Base-by-base conservation (phyloP, 2,797 vertebrate species). In the Anabacerthia variegaticeps region DNA sequence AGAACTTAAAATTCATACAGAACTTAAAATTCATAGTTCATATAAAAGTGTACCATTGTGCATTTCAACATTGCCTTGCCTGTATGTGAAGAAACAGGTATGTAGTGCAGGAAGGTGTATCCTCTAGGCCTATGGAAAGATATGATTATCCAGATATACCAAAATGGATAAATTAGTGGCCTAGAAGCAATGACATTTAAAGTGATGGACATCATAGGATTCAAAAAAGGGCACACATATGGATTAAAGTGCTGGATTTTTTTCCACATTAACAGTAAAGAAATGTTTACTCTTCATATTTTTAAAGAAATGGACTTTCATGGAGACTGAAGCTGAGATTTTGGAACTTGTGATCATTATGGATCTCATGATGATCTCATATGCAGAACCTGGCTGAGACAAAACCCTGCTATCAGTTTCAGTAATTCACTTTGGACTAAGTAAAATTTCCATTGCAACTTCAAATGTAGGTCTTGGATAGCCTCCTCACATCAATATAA, bases 21-120 rank as follows among this genome's bases (percentile, higher is more conserved):
- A 93, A 92, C 46, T 72, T 65, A 94, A 97, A 86, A 92, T 41
- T 43, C 36, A 82, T 4, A 3, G 92, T 94, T 94, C 32, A 14
- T 67, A 23, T 41, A 54, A 54, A 69, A 61, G 16, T 66, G 4
- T 86, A 28, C 12, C 46, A 74, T 58, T 85, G 56, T 78, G 20
- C 27, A 84, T 55, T 95, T 96, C 77, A 94, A 59, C 22, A 55
- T 32, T 68, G 28, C 59, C 68, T 77, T 89, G 32, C 43, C 46
- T 91, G 78, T 43, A 7, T 86, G 23, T 63, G 48, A 95, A 85
- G 43, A 30, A 88, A 55, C 17, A 71, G 27, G 30, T 54, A 39
- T 20, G 27, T 28, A 55, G 39, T 27, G 39, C 52, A 82, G 24
- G 37, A 65, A 81, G n/a, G 7, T 20, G 15, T 37, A 43, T 39